Evolutionary conservation across 1,140 invertebrate species (phyloP), one percentile per base, ranked within the genome.

Genomic region (Drosophila virilis): DNA sequence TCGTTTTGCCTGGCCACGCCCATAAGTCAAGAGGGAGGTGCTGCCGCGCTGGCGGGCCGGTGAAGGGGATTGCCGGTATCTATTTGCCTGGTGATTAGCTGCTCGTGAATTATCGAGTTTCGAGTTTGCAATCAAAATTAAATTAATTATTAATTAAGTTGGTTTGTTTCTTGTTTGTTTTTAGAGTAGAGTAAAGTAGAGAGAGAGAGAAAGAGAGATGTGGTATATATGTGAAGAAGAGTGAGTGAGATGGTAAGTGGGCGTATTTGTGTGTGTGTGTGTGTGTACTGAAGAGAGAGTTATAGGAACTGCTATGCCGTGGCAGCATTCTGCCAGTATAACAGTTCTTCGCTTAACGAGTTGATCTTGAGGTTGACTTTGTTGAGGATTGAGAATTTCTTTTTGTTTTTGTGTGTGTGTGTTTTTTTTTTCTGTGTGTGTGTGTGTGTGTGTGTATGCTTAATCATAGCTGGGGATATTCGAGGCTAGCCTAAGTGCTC

Each of bases 41-140:
- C 78, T 92, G 92, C 73, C 93, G 88, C 80, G 80, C 52, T 82
- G 82, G 94, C 81, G 82, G 13, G 94, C 94, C 75, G 95, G 95
- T 93, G 94, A 95, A 52, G 94, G 94, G 73, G 94, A 94, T 92
- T 95, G 95, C 77, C 91, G 91, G 84, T 88, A 92, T 91, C 91
- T 92, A 92, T 92, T 91, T 91, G 91, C 91, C 91, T 91, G 91
- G 85, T 92, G 90, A 92, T 91, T 92, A 92, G 90, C 91, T 93
- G 93, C 86, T 93, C 62, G 68, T 60, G 67, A 77, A 69, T 71
- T 64, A 54, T 57, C 80, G 82, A 81, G 93, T 88, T 94, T 68
- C 52, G 57, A 93, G 80, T 90, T 91, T 78, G 88, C 77, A 81
- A 90, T 91, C 82, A 81, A 74, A 81, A 72, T 78, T 83, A 79